Conservation (phyloP, 2,113 vertebrate genomes). For the Eurystomus gularis region DNA sequence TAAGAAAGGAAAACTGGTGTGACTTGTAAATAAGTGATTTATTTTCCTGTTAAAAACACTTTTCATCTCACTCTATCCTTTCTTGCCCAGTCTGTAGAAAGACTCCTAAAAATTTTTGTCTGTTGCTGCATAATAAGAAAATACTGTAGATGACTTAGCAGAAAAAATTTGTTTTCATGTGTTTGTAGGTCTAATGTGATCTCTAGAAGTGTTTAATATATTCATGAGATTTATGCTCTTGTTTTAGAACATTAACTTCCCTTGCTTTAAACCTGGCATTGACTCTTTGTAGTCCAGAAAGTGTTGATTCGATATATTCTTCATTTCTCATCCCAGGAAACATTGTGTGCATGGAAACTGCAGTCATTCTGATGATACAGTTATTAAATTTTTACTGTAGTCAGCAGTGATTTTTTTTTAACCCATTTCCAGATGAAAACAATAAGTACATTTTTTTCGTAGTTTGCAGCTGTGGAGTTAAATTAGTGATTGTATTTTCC, state of each 20-base stretch:
- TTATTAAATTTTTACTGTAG: background rate
- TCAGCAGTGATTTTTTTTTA: background rate
- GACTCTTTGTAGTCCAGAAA: background rate
- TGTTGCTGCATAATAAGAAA: too few species aligned
- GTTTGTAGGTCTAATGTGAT: background rate
- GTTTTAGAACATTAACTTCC: background rate
- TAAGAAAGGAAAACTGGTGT: too few species aligned
- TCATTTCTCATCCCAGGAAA: background rate
- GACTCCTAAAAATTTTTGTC: too few species aligned
- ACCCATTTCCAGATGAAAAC: background rate
- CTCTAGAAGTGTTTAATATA: background rate
- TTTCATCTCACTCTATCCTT: too few species aligned
- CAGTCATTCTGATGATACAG: background rate
- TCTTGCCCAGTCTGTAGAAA: too few species aligned
- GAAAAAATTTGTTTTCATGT: background rate
- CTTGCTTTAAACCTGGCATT: background rate
- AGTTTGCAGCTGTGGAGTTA: background rate
- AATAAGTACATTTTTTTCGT: background rate
- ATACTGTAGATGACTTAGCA: too few species aligned
- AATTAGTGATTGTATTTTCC: background rate
- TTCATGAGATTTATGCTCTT: background rate
- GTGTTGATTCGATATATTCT: background rate
- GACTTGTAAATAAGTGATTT: too few species aligned
- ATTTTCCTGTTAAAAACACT: too few species aligned
- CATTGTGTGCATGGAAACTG: too few species aligned